A percentile compares a stretch with the other conserved stretches of the same genome.
phyloP scores from a whole-genome alignment of 2,797 vertebrate species.

The Malacoraja senta region DNA sequence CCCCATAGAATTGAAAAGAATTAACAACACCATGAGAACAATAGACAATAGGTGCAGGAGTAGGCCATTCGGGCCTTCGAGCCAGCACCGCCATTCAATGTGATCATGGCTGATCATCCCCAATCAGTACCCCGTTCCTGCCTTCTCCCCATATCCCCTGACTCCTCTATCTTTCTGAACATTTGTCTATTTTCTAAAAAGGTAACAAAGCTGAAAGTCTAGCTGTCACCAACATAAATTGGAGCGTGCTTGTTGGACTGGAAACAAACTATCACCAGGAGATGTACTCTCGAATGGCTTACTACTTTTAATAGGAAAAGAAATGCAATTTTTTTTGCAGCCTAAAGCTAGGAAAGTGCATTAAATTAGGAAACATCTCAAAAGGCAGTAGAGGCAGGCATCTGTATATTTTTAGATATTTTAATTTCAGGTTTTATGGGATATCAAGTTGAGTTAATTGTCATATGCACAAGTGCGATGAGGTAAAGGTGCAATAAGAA shows the following conservation, averaged over 20 bases:
- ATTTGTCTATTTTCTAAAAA: not conserved
- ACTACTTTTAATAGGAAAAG: not conserved
- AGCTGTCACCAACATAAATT: not conserved
- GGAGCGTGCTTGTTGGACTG: not conserved
- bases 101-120: too few species aligned
- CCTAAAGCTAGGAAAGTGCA: not conserved
- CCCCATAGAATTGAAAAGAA: not conserved
- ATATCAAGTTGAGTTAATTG: too few species aligned
- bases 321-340: not conserved
- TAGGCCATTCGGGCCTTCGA: too few species aligned
- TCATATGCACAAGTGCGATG: too few species aligned
- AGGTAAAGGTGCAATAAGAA: too few species aligned
- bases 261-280: not conserved
- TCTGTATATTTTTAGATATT: not conserved
- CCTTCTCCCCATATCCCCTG: too few species aligned
- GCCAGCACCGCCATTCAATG: too few species aligned
- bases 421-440: not conserved
- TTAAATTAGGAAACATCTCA: not conserved
- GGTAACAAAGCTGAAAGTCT: not conserved
- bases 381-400: not conserved
- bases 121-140: too few species aligned
- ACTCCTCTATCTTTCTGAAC: not conserved
- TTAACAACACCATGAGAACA: not conserved
- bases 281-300: not conserved
- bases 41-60: too few species aligned